Evolutionary conservation across 2,797 vertebrate species (phyloP), one percentile per base, ranked within the genome.

Genomic region (Benthosema pterotum): DNA sequence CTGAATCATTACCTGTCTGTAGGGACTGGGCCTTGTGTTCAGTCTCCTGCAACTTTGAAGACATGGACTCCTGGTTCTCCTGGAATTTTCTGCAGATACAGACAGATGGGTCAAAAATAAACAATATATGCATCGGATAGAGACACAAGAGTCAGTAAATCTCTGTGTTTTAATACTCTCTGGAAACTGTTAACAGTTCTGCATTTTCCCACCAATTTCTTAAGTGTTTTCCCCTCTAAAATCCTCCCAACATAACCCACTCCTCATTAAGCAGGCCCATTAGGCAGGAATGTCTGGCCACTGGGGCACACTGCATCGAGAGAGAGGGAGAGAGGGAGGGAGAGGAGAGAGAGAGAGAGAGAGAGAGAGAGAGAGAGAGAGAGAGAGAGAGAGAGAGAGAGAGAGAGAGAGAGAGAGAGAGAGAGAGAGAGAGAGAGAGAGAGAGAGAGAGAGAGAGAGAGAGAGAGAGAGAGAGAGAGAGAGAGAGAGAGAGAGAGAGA

Each of bases 1-100:
- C n/a, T n/a, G n/a, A n/a, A n/a, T n/a, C n/a, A n/a, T 74, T 91
- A 99, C 97, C 97, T 97, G 96, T 95, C 88, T 99, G 97, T 73
- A 99, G 91, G 78, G 93, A 93, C 80, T 97, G 96, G 87, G 95
- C 91, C 90, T 96, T 97, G 85, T 96, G 94, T 78, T 99, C 96
- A 0, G 97, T 94, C 87, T 99, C 97, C 76, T 98, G 94, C 91
- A 98, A 92, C 90, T 95, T 96, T 5, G 95, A 96, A 84, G 94
- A 92, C 89, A 97, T 95, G 0, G 95, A 97, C 86, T 96, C 94
- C 81, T 98, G 95, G 61, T 89, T 95, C 93, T 99, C 97, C 85
- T 98, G 96, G 77, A 99, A 91, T 88, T 94, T 97, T 87, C 97
- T 99, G 79, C 66, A 75, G 60, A 76, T 58, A 57, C 18, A 62